Evolutionary conservation across 2,888 invertebrate species (phyloP).

Genomic region (Ashinkailepas kermadecensis): DNA sequence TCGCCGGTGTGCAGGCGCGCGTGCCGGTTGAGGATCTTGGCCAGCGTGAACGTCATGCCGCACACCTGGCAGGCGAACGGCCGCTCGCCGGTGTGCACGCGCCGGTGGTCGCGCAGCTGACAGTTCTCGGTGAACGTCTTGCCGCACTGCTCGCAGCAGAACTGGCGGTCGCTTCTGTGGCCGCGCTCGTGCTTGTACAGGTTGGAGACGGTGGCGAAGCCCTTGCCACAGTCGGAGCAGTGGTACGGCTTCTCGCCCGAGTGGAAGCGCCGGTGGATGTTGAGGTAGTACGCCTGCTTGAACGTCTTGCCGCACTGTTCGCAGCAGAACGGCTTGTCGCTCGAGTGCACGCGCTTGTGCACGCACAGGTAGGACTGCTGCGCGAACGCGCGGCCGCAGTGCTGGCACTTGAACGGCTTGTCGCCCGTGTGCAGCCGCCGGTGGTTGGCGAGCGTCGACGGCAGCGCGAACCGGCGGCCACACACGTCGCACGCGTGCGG

Average conservation of each 20-base stretch:
- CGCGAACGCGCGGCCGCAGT: not conserved
- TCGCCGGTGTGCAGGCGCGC: not conserved
- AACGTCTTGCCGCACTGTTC: conserved; percentile 16
- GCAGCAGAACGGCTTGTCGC: conserved; percentile 4
- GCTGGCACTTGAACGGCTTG: not conserved
- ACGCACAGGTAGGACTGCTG: not conserved
- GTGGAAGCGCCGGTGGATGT: conserved; percentile 17
- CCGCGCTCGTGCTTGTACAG: conserved; percentile 15
- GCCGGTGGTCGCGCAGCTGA: conserved; percentile 24
- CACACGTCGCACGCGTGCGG: conserved; percentile 2
- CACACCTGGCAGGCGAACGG: conserved; percentile 26
- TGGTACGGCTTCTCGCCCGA: conserved; percentile 13
- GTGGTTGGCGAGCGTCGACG: not conserved
- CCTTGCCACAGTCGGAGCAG: not conserved
- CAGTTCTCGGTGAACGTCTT: not conserved
- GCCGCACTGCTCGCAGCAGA: conserved; percentile 17
- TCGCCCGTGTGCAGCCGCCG: not conserved
- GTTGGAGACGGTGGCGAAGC: conserved; percentile 4
- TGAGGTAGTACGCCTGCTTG: not conserved
- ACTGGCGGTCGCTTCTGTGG: not conserved
- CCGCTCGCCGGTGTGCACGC: conserved; percentile 28
- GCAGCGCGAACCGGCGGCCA: conserved; percentile 16
- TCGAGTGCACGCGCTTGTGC: conserved; percentile 11
- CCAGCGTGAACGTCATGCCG: conserved; percentile 11
- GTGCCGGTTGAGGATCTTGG: conserved; percentile 8